A percentile compares a stretch with the other conserved stretches of the same genome.
Conservation (phyloP, 2,888 invertebrate genomes). For the Macrosoma leucophasiata region DNA sequence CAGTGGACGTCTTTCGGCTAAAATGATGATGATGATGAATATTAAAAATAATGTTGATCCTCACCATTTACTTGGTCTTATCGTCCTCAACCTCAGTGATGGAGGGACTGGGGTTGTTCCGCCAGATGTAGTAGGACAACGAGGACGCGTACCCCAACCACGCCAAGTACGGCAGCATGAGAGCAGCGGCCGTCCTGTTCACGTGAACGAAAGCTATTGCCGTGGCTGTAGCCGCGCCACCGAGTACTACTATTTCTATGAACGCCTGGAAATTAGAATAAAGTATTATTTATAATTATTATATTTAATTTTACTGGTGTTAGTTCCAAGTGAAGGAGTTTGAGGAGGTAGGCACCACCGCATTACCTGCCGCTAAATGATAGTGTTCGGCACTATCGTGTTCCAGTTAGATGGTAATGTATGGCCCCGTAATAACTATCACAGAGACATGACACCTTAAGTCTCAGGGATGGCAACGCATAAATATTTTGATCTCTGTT, state of each 20-base stretch:
- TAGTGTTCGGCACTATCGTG: no score
- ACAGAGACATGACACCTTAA: no score
- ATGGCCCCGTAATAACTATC: no score
- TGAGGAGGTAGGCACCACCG: no score
- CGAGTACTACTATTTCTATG: conserved; percentile 53
- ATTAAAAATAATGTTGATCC: conserved; percentile 1
- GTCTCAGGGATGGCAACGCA: no score
- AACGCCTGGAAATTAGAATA: conserved; percentile 43
- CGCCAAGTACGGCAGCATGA: conserved; percentile 56
- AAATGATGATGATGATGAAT: conserved; percentile 1
- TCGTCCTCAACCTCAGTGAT: conserved; percentile 30
- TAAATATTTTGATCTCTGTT: no score
- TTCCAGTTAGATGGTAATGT: no score
- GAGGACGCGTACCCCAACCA: conserved; percentile 57
- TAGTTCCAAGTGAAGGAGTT: no score
- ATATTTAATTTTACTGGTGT: no score
- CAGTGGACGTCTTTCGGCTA: no score
- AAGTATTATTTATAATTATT: no score
- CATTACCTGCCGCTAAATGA: no score
- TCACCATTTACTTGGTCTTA: conserved; percentile 32
- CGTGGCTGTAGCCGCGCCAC: conserved; percentile 48
- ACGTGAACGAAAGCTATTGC: conserved; percentile 43
- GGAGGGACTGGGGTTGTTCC: conserved; percentile 44
- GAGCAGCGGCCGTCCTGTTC: conserved; percentile 40
- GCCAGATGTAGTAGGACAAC: conserved; percentile 55